Evolutionary conservation across 2,797 vertebrate genomes (phyloP), one percentile per base, ranked within the genome.

Genomic region (Hypotaenidia philippensis): DNA sequence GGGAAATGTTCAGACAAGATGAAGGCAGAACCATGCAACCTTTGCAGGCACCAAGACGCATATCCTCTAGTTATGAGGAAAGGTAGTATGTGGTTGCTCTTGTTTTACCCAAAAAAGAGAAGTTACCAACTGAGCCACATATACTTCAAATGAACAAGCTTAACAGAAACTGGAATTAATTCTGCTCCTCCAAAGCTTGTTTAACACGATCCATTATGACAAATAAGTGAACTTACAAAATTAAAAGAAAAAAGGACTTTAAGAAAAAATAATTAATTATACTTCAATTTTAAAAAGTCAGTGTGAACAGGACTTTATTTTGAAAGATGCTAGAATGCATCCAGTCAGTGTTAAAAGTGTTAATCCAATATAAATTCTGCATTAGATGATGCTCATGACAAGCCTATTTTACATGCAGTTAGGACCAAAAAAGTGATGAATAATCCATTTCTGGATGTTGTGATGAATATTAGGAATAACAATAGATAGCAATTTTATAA

Each of bases 201-300:
- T 65, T 92, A 87, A 64, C 17, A 27, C 65, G 56, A 94, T 76
- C 38, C 63, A 69, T 52, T 63, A 72, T 61, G 50, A 68, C 63
- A 84, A 91, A 76, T 87, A 91, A 89, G 16, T 34, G 61, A 91
- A 79, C 47, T 79, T 82, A 47, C 82, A 92, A 94, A 82, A 70
- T 85, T 80, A 74, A 83, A 90, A 80, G 44, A 36, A 34, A 53
- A 64, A 61, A 22, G 41, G n/a, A 47, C 40, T 85, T 80, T 31
- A 80, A 85, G 61, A 40, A 75, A 77, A 87, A 83, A 36, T 55
- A 78, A 83, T 87, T 59, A 81, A 81, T 83, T 90, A 60, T 69
- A 44, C 21, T 89, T 90, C 80, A 90, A 83, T 60, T 64, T 10
- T 87, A 53, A 15, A 20, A 82, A 75, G 36, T 49, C 53, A 87